phyloP scores from a whole-genome alignment of 2,888 invertebrate genomes.

The Liodrosophila aerea region DNA sequence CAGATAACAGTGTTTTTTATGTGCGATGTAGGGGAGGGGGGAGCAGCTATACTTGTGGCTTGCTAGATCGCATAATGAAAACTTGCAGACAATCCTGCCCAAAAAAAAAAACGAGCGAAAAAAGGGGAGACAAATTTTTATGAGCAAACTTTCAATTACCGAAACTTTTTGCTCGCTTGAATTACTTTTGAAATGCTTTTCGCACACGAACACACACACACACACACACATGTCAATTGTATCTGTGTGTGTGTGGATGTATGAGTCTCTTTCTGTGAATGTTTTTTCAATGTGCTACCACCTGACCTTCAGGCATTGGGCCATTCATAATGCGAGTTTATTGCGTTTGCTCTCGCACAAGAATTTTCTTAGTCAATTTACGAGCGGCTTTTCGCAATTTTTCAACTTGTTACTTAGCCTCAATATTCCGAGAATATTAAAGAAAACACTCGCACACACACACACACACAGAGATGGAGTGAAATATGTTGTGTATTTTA shows the following conservation, averaged over 20 bases:
- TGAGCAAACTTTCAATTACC: conserved; percentile 76
- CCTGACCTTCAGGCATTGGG: conserved; percentile 33
- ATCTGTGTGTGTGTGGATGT: conserved; percentile 22
- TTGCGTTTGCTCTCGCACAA: conserved; percentile 62
- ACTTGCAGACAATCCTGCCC: conserved; percentile 19
- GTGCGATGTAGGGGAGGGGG: neutral
- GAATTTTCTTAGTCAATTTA: conserved; percentile 61
- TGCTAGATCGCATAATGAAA: conserved; percentile 55
- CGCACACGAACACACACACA: conserved; percentile 23
- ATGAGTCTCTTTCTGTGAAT: conserved; percentile 18
- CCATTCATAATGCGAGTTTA: conserved; percentile 60
- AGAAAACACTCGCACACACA: conserved; percentile 4
- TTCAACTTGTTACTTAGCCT: conserved; percentile 73
- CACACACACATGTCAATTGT: conserved; percentile 6
- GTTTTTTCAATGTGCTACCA: conserved; percentile 23
- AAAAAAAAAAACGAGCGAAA: conserved; percentile 7
- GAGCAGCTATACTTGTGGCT: conserved; percentile 29
- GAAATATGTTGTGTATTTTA: conserved; percentile 37
- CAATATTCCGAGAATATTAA: conserved; percentile 33
- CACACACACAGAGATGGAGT: conserved; percentile 7
- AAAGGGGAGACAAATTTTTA: conserved; percentile 73
- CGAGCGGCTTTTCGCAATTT: conserved; percentile 63
- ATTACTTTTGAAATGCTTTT: conserved; percentile 72
- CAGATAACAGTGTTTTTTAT: conserved; percentile 48
- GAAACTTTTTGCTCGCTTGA: conserved; percentile 74